These are phyloP conservation scores for Lampropteryx suffumata DNA, from an alignment of 2,888 invertebrate genomes.

Conservation along the genomic window DNA sequence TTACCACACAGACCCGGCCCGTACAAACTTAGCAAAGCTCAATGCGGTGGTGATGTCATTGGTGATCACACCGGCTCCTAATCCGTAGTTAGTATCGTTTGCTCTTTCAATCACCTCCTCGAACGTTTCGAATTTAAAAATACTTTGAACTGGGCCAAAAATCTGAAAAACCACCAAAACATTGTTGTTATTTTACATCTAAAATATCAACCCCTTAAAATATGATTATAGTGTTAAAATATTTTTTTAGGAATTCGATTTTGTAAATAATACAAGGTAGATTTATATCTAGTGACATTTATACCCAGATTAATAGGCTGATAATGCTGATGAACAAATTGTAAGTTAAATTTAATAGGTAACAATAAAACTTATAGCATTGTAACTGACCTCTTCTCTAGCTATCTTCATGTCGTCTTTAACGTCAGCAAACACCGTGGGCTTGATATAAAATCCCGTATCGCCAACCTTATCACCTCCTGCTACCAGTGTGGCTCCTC, in stretches of 20 bases:
- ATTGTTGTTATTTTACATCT: too few relatives aligned
- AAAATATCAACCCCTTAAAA: too few relatives aligned
- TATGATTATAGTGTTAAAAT: too few relatives aligned
- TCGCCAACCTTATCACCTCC: conserved; percentile 88
- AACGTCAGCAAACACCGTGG: conserved; percentile 91
- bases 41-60: conserved; percentile 92
- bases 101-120: conserved; percentile 93
- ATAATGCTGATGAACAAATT: too few relatives aligned
- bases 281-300: too few relatives aligned
- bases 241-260: too few relatives aligned
- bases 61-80: conserved; percentile 93
- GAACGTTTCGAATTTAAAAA: conserved; percentile 91
- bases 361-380: too few relatives aligned
- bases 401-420: conserved; percentile 90
- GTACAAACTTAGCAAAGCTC: conserved; percentile 88
- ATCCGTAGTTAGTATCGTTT: conserved; percentile 91
- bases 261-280: too few relatives aligned
- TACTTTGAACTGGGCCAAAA: conserved; percentile 95
- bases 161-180: too few relatives aligned
- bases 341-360: too few relatives aligned
- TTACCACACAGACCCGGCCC: conserved; percentile 93
- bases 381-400: conserved; percentile 87
- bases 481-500: conserved; percentile 90
- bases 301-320: too few relatives aligned
- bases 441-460: conserved; percentile 90